Evolutionary conservation across 2,113 vertebrate species (phyloP).

Genomic region (Hippocampus barbouri): DNA sequence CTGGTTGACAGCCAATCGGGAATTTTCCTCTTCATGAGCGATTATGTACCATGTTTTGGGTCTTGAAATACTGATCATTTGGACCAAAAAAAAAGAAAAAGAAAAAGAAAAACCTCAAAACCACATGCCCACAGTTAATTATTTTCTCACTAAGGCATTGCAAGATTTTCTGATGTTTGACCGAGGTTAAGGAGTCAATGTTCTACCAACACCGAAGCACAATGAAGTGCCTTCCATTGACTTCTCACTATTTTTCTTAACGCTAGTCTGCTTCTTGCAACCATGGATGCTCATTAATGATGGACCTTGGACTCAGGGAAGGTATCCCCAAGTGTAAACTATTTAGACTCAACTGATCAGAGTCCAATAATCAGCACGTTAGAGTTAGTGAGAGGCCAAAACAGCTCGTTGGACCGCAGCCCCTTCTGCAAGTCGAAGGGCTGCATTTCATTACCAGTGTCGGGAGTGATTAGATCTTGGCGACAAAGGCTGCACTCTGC

Average conservation of each 20-base stretch:
- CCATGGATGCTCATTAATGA: background rate
- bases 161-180: background rate
- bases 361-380: background rate
- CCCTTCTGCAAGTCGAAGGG: constrained; percentile 13
- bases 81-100: background rate
- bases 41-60: background rate
- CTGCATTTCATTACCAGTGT: constrained; percentile 37
- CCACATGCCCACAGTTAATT: background rate
- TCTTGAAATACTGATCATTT: background rate
- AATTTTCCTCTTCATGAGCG: background rate
- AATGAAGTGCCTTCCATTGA: background rate
- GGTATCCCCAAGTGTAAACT: background rate
- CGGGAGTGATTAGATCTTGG: constrained; percentile 46
- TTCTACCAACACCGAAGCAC: background rate
- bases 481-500: constrained; percentile 14
- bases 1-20: no score
- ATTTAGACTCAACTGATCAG: background rate
- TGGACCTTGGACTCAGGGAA: background rate
- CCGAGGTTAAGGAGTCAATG: background rate
- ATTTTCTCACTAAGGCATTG: background rate
- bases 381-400: background rate
- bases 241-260: background rate
- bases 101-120: background rate
- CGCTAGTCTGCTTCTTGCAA: background rate
- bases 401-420: background rate